phyloP scores from a whole-genome alignment of 2,113 vertebrate species.

The Pogonocichla stellata region DNA sequence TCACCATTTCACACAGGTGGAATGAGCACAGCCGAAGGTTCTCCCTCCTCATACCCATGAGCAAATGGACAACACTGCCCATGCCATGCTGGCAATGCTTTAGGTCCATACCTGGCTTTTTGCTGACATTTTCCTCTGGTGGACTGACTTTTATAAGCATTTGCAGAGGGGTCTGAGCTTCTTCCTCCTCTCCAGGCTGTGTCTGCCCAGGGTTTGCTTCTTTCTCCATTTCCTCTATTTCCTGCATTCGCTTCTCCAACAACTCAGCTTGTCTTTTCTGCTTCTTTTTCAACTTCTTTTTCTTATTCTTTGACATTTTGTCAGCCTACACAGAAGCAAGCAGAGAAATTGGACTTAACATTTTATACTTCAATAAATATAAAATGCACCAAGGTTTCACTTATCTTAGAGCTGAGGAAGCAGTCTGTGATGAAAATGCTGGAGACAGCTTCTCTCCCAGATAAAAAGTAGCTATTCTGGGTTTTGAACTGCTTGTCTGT shows the following conservation, averaged over 20 bases:
- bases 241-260: conserved; percentile 90
- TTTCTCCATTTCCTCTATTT: conserved; percentile 87
- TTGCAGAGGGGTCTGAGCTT: conserved; percentile 69
- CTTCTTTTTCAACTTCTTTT: conserved; percentile 99
- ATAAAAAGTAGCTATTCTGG: neutral
- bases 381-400: neutral
- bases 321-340: conserved; percentile 74
- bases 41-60: neutral
- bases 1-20: neutral
- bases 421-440: neutral
- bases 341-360: conserved; percentile 37
- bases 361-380: neutral
- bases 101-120: conserved; percentile 73
- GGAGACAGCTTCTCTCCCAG: neutral
- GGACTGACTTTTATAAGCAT: conserved; percentile 73
- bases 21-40: neutral
- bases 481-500: neutral
- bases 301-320: conserved; percentile 99
- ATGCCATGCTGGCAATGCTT: neutral
- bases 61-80: neutral
- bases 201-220: conserved; percentile 84
- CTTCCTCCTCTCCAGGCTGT: conserved; percentile 79
- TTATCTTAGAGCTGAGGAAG: neutral
- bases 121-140: conserved; percentile 61
- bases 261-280: conserved; percentile 93